Percentiles rank a stretch among this genome's conserved stretches.
Conservation (phyloP, 2,888 invertebrate species). For the Lasioglossum villosulum region DNA sequence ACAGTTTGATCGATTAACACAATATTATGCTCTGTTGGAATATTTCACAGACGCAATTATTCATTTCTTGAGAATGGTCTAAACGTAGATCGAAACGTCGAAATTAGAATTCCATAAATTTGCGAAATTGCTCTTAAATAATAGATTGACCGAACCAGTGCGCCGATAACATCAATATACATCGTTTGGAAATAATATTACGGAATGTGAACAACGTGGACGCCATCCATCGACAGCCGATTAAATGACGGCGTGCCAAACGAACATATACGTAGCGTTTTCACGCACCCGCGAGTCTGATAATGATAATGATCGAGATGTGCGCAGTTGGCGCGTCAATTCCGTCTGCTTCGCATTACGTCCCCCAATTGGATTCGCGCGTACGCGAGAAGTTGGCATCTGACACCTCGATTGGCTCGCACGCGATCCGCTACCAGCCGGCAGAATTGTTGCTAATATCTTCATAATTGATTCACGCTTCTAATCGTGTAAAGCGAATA, state of each 20-base stretch:
- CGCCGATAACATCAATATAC: no score
- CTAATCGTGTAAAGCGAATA: constrained; percentile 31
- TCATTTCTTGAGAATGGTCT: no score
- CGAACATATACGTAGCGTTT: neutral
- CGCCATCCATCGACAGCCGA: constrained; percentile 1
- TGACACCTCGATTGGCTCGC: constrained; percentile 47
- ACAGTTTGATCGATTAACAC: no score
- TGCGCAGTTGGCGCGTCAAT: constrained; percentile 51
- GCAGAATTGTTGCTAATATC: constrained; percentile 34
- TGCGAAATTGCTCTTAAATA: no score
- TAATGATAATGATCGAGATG: constrained; percentile 48
- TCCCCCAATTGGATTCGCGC: constrained; percentile 41
- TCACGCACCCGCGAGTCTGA: constrained; percentile 24
- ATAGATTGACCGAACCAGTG: no score
- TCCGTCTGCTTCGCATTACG: constrained; percentile 20
- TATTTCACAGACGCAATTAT: no score
- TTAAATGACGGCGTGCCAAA: neutral
- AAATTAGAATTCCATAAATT: no score
- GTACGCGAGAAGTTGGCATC: constrained; percentile 45
- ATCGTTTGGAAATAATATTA: neutral
- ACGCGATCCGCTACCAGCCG: constrained; percentile 17
- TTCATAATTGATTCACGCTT: constrained; percentile 32
- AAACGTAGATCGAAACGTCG: no score
- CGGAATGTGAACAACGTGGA: neutral
- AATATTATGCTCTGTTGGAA: no score